Percentiles rank a stretch among this genome's conserved stretches.
phyloP scores from a whole-genome alignment of 2,797 vertebrate species.

The Enteromius argenteus region DNA sequence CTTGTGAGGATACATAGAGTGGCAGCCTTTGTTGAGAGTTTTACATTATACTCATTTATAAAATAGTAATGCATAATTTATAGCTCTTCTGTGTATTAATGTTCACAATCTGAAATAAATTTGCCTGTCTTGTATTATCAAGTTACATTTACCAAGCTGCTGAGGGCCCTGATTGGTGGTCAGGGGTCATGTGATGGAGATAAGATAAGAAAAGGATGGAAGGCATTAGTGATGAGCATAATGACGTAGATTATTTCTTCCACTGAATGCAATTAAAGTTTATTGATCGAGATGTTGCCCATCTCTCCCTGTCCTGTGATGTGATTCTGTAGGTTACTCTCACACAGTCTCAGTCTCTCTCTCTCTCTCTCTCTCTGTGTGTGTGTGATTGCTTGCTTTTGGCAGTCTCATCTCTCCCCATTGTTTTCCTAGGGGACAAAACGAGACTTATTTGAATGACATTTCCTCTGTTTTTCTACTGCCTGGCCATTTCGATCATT shows the following conservation, averaged over 20 bases:
- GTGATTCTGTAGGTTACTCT: slow-evolving; percentile 24
- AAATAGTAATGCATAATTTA: neutral
- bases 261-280: slow-evolving; percentile 53
- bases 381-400: slow-evolving; percentile 31
- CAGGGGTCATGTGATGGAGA: slow-evolving; percentile 46
- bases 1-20: neutral
- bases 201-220: slow-evolving; percentile 47
- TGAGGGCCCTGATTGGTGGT: slow-evolving; percentile 28
- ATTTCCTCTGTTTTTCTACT: slow-evolving; percentile 35
- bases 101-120: neutral
- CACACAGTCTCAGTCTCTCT: slow-evolving; percentile 24
- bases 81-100: neutral
- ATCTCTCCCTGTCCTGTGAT: slow-evolving; percentile 24
- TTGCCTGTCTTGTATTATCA: slow-evolving; percentile 23
- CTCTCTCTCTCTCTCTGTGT: slow-evolving; percentile 4
- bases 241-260: slow-evolving; percentile 48
- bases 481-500: slow-evolving; percentile 34
- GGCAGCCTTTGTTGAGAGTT: neutral
- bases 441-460: slow-evolving; percentile 30
- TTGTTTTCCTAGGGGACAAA: slow-evolving; percentile 29
- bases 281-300: slow-evolving; percentile 53
- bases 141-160: slow-evolving; percentile 16
- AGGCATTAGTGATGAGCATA: slow-evolving; percentile 40
- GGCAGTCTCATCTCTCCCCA: slow-evolving; percentile 12
- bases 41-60: neutral